Evolutionary conservation across 2,113 vertebrate species (phyloP).

Genomic region (Talpa occidentalis): DNA sequence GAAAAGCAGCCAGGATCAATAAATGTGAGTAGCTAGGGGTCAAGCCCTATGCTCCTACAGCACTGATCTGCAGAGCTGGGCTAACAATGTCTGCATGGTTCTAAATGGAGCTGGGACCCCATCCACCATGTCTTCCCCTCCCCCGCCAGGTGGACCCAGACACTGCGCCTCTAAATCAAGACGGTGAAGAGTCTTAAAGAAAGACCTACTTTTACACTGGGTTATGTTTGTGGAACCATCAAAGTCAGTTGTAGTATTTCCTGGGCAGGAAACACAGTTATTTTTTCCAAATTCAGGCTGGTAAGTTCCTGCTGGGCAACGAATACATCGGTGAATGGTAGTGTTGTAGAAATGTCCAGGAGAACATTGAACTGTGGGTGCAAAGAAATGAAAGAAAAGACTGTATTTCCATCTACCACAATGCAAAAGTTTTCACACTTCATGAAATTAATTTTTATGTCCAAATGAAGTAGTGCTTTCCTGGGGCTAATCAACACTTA

Average conservation of each 20-base stretch:
- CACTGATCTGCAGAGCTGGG: not conserved
- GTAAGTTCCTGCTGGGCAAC: constrained; percentile 92
- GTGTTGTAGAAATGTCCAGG: constrained; percentile 98
- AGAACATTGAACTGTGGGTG: constrained; percentile 94
- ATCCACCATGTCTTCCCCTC: not conserved
- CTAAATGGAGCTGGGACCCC: not conserved
- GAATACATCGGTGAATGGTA: constrained; percentile 96
- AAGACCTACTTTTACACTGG: constrained; percentile 96
- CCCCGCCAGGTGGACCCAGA: not conserved
- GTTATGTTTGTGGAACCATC: constrained; percentile 97
- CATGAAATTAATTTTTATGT: not conserved
- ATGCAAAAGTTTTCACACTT: constrained; percentile 20
- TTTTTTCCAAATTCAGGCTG: constrained; percentile 98
- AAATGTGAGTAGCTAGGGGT: not conserved
- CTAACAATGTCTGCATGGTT: not conserved
- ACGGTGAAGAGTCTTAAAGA: not conserved
- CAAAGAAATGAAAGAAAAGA: not conserved
- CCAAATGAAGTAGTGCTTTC: not conserved
- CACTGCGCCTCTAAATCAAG: not conserved
- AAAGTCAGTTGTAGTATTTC: constrained; percentile 97
- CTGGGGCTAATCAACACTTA: constrained; percentile 52
- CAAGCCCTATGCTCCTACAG: not conserved
- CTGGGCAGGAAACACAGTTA: constrained; percentile 94
- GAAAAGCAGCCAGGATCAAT: not conserved
- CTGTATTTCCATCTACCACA: constrained; percentile 14